phyloP scores from a whole-genome alignment of 2,888 invertebrate genomes.

The Prosopocoilus inquinatus region DNA sequence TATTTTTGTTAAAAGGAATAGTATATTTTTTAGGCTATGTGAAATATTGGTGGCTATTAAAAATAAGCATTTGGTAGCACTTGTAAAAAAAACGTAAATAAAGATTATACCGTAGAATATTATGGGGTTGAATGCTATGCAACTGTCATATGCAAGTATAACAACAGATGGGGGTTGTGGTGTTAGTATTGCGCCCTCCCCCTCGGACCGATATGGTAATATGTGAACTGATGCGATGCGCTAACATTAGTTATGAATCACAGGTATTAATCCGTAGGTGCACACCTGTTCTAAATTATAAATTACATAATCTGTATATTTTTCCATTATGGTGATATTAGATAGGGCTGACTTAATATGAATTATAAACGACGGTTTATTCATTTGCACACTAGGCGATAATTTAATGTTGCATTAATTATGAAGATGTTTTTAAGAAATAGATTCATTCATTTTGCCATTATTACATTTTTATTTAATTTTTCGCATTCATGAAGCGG shows the following conservation, averaged over 20 bases:
- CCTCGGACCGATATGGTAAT: constrained; percentile 31
- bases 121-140: constrained; percentile 24
- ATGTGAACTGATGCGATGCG: constrained; percentile 34
- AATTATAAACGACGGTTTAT: too few species aligned
- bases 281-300: constrained; percentile 28
- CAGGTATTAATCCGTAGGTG: constrained; percentile 33
- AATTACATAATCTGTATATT: not conserved
- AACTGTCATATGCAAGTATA: constrained; percentile 29
- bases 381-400: too few species aligned
- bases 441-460: too few species aligned
- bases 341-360: too few species aligned
- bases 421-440: too few species aligned
- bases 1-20: constrained; percentile 53
- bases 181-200: constrained; percentile 22
- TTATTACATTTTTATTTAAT: too few species aligned
- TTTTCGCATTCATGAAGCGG: too few species aligned
- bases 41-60: not conserved
- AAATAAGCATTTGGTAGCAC: constrained; percentile 21
- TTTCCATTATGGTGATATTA: not conserved
- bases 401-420: too few species aligned
- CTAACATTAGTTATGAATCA: constrained; percentile 34
- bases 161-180: constrained; percentile 31
- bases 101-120: constrained; percentile 24
- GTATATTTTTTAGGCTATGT: not conserved
- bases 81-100: constrained; percentile 24